Percentiles rank a stretch among this genome's conserved stretches.
Conservation (phyloP, 1,140 invertebrate genomes). For the Meloidogyne hapla region DNA sequence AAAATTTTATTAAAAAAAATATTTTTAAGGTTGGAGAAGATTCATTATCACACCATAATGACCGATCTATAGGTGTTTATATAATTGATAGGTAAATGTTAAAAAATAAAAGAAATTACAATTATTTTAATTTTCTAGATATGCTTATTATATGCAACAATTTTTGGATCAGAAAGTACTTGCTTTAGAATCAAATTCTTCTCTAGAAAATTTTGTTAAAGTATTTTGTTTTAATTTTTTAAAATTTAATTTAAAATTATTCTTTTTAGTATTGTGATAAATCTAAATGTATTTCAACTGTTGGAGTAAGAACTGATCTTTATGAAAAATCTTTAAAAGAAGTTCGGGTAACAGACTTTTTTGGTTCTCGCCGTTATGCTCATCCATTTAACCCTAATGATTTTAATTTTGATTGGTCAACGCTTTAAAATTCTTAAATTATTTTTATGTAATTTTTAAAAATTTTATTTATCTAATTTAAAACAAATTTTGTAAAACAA, state of each 20-base stretch:
- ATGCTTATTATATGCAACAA: constrained; percentile 91
- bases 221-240: constrained; percentile 38
- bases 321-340: constrained; percentile 80
- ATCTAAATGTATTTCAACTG: constrained; percentile 86
- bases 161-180: constrained; percentile 85
- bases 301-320: constrained; percentile 85
- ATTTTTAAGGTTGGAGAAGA: constrained; percentile 83
- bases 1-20: not conserved
- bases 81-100: constrained; percentile 77
- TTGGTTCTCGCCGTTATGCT: constrained; percentile 70
- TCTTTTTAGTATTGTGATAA: constrained; percentile 23
- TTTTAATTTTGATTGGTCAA: not conserved
- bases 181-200: constrained; percentile 77
- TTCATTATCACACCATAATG: constrained; percentile 94
- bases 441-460: too few relatives aligned
- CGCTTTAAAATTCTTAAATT: not conserved
- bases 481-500: too few relatives aligned
- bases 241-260: not conserved
- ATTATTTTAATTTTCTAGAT: constrained; percentile 69
- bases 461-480: too few relatives aligned
- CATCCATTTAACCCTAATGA: not conserved
- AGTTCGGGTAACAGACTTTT: constrained; percentile 95
- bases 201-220: constrained; percentile 91
- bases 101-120: not conserved
- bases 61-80: constrained; percentile 95